Percentiles rank a stretch among this genome's conserved stretches.
Evolutionary conservation across 2,888 invertebrate species (phyloP).

Genomic region (Erebia ligea): DNA sequence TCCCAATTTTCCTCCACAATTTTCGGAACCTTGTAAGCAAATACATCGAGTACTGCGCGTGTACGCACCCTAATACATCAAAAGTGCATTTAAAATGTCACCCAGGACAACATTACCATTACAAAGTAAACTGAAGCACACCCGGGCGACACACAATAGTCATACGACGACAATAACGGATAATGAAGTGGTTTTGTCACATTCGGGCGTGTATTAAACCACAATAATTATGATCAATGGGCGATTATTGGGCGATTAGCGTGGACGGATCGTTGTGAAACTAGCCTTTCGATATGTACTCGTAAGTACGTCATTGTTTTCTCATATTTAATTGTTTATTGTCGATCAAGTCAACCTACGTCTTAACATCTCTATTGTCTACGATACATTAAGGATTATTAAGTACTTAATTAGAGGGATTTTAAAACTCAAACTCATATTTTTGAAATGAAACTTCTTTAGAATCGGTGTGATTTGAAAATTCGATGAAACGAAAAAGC

Average conservation of each 20-base stretch:
- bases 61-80: slow-evolving; percentile 14
- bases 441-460: no score
- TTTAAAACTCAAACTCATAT: no score
- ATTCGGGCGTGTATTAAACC: slow-evolving; percentile 68
- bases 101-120: not conserved
- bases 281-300: slow-evolving; percentile 44
- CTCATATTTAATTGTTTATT: not conserved
- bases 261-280: slow-evolving; percentile 49
- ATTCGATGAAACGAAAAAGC: no score
- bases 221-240: slow-evolving; percentile 78
- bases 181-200: slow-evolving; percentile 76
- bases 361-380: no score
- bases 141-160: slow-evolving; percentile 50
- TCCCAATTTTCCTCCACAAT: no score
- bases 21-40: no score
- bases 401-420: no score
- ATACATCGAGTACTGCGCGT: not conserved
- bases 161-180: slow-evolving; percentile 64
- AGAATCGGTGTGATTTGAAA: no score
- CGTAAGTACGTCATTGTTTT: slow-evolving; percentile 28
- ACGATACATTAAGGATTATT: no score
- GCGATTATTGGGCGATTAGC: slow-evolving; percentile 75
- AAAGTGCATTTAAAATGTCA: slow-evolving; percentile 8
- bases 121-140: slow-evolving; percentile 35
- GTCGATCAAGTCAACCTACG: not conserved